Percentiles rank a stretch among this genome's conserved stretches.
phyloP scores from a whole-genome alignment of 2,797 vertebrate species.

The Rhinella marina region DNA sequence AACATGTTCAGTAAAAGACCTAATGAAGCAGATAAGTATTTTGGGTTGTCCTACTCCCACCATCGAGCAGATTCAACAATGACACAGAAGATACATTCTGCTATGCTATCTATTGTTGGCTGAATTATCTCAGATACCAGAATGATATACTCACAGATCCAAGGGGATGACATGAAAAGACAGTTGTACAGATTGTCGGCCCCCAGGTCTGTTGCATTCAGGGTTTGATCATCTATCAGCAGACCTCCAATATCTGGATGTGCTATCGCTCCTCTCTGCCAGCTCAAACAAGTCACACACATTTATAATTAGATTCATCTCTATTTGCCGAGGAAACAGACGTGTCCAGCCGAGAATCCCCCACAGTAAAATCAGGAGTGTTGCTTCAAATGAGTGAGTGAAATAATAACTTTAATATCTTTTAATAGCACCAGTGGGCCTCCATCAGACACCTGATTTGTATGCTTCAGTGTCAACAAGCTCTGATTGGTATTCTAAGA shows the following conservation, averaged over 20 bases:
- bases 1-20: neutral
- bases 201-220: conserved; percentile 36
- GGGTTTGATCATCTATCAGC: conserved; percentile 50
- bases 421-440: conserved; percentile 60
- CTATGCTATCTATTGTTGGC: neutral
- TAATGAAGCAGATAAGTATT: neutral
- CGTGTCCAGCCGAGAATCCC: conserved; percentile 56
- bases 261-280: conserved; percentile 32
- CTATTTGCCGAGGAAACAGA: conserved; percentile 51
- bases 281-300: conserved; percentile 43
- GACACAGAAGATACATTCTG: neutral
- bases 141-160: conserved; percentile 6
- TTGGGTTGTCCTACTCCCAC: neutral
- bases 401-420: conserved; percentile 60
- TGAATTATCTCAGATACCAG: neutral
- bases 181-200: conserved; percentile 44
- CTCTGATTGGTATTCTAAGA: conserved; percentile 60
- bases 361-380: conserved; percentile 52
- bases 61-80: neutral
- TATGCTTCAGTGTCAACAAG: conserved; percentile 61
- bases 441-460: conserved; percentile 59
- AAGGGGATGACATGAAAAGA: neutral
- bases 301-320: conserved; percentile 58
- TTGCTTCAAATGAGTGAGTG: conserved; percentile 56
- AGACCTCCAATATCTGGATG: conserved; percentile 27